Base-by-base conservation (phyloP, 2,888 invertebrate genomes). In the Drosophila paucipuncta region DNA sequence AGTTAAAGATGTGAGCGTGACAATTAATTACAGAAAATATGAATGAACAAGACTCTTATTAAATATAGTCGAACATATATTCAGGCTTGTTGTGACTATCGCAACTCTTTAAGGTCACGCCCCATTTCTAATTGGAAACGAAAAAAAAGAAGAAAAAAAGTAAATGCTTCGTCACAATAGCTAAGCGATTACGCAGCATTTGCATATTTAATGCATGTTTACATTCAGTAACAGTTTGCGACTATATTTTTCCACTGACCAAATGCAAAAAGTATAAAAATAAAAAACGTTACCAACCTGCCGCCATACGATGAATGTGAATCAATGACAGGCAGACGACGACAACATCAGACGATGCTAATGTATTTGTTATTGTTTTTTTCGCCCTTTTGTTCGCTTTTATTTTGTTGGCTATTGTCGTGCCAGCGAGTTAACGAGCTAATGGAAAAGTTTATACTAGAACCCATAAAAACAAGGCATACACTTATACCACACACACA, bases 391-490 rank as follows among this genome's bases (percentile, higher is more conserved):
- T 53, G 54, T 35, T 64, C 33, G 25, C 30, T 28, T 57, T 49
- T 63, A 37, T 71, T 71, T 39, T 68, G 80, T 59, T 59, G 66
- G 75, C 79, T 79, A 78, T 89, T 84, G 87, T 89, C 82, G 84
- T 74, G 76, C 66, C 53, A 55, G 77, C 79, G 52, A 83, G 78
- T 77, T 89, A 90, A 90, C 91, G 85, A 90, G 87, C 87, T 88
- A 90, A 88, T 88, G 88, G 88, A 88, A 88, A 88, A 89, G 76
- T 88, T 90, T 84, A 66, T 75, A 82, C 76, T 78, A 72, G 69
- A 80, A 78, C 68, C 63, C 69, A 73, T 76, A 67, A 69, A 74
- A 41, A 72, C 68, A 59, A 52, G 60, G 64, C 68, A 66, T 37
- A 61, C 39, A 50, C 54, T 54, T 16, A 47, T 16, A 2, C 25